Percentiles rank a stretch among this genome's conserved stretches.
These are phyloP conservation scores for Macropus fuliginosus DNA, from an alignment of 2,797 vertebrate genomes.

Conservation along the genomic window DNA sequence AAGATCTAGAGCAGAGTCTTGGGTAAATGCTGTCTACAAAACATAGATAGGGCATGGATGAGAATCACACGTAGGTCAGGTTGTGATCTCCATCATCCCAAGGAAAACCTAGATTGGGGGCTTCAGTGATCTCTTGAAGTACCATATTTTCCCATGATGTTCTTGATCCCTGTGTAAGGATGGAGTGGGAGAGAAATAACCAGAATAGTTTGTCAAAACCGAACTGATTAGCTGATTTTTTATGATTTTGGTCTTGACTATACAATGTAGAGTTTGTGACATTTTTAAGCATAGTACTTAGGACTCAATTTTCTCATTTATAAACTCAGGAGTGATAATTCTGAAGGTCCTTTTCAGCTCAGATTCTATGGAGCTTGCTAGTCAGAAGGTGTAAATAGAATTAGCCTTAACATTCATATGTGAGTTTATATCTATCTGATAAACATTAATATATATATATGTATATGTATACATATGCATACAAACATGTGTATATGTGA, in stretches of 20 bases:
- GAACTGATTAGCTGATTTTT: not conserved
- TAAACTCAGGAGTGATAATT: not conserved
- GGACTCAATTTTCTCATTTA: not conserved
- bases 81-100: not conserved
- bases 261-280: not conserved
- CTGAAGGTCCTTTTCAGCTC: not conserved
- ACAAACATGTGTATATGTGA: no score
- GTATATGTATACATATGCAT: no score
- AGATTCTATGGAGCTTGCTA: not conserved
- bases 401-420: not conserved
- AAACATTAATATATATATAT: no score
- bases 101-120: not conserved
- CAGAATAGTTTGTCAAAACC: not conserved
- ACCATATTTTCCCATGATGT: not conserved
- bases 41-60: not conserved
- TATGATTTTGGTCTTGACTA: not conserved
- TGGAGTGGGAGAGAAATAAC: not conserved
- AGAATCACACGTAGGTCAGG: not conserved
- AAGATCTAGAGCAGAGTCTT: not conserved
- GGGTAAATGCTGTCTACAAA: not conserved
- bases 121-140: not conserved
- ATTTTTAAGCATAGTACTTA: not conserved
- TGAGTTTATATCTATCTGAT: not conserved
- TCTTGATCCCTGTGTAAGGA: not conserved
- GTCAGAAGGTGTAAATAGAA: not conserved